A percentile compares a stretch with the other conserved stretches of the same genome.
phyloP scores from a whole-genome alignment of 2,888 invertebrate species.

The Hetaerina titia region DNA sequence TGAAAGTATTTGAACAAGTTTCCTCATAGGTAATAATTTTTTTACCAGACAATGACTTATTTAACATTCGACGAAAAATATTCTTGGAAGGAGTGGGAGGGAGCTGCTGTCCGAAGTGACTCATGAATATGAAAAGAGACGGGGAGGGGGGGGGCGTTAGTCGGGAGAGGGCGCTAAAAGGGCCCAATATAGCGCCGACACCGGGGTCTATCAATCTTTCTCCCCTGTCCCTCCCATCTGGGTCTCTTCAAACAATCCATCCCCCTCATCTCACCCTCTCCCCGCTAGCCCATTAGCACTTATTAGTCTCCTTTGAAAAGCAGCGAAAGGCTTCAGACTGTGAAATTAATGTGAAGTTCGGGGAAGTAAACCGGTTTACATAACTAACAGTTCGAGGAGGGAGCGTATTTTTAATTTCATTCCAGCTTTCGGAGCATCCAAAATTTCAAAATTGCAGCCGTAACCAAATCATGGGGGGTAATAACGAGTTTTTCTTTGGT shows the following conservation, averaged over 20 bases:
- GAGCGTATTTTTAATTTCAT: neutral
- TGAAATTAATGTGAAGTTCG: slow-evolving; percentile 10
- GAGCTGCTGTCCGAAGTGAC: neutral
- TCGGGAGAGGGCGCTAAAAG: neutral
- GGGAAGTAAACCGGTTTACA: neutral
- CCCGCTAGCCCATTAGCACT: neutral
- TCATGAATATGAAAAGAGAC: neutral
- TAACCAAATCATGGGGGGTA: neutral
- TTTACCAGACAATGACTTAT: neutral
- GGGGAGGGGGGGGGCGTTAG: neutral
- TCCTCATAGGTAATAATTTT: neutral
- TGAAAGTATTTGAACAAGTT: neutral
- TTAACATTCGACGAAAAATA: neutral
- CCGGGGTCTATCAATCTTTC: neutral
- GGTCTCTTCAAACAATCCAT: neutral
- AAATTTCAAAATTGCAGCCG: neutral
- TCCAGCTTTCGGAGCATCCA: neutral
- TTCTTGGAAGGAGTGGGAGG: neutral
- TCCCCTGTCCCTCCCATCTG: neutral
- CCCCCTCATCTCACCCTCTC: neutral
- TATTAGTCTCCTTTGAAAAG: neutral
- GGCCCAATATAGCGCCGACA: neutral
- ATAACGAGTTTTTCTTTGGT: neutral
- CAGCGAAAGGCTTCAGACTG: neutral
- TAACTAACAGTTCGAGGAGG: neutral